Conservation (phyloP, 92 coral and sea anemone species). For the Blastomussa wellsi region DNA sequence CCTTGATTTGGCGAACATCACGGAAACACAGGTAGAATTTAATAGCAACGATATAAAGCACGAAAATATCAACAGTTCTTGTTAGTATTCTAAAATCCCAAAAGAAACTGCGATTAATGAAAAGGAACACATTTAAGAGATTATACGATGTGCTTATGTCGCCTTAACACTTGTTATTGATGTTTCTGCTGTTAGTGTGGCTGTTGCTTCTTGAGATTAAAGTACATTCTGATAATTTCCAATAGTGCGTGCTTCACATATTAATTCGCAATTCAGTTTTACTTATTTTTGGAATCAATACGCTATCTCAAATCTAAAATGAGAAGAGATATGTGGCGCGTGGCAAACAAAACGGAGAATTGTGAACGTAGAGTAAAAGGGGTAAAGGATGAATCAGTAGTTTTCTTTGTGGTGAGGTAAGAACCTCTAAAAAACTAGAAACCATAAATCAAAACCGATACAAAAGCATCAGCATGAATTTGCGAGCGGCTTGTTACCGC, state of each 20-base stretch:
- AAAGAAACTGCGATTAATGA: background rate
- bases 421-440: background rate
- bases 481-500: background rate
- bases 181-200: background rate
- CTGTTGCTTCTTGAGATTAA: background rate
- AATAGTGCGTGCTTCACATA: background rate
- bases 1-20: slow-evolving; percentile 5
- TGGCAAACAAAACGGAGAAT: background rate
- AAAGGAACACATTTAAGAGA: background rate
- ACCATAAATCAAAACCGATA: background rate
- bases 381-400: background rate
- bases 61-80: background rate
- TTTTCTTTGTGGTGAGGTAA: too few relatives aligned
- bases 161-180: background rate
- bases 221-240: background rate
- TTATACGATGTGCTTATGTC: background rate
- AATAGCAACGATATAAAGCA: background rate
- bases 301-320: background rate
- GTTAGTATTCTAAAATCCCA: background rate
- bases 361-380: background rate
- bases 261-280: background rate
- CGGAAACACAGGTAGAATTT: background rate
- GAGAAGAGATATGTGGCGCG: background rate
- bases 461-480: background rate
- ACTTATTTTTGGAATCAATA: background rate